Conservation (phyloP, 2,113 vertebrate genomes). For the Zosterops pallidus region DNA sequence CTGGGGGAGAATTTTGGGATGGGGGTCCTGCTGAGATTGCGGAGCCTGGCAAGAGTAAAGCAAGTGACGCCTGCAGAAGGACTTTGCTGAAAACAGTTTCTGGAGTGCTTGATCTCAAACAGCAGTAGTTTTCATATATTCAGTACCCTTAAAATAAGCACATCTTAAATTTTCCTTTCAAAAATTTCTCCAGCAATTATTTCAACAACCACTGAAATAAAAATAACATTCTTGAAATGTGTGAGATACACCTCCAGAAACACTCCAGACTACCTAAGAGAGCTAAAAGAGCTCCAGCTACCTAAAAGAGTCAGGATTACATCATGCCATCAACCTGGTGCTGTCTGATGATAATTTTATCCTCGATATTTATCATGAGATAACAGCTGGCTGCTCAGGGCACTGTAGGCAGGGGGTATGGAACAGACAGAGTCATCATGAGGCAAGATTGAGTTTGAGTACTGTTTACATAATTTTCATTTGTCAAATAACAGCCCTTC, state of each 20-base stretch:
- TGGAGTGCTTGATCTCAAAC: not conserved
- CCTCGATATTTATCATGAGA: constrained; percentile 1
- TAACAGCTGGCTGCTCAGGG: constrained; percentile 43
- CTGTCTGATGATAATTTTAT: constrained; percentile 39
- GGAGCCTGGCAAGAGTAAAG: not conserved
- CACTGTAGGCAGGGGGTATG: not conserved
- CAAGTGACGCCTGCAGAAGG: not conserved
- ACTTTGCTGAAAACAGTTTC: not conserved
- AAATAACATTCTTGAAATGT: not conserved
- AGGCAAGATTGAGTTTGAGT: constrained; percentile 41
- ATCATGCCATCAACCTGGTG: not conserved
- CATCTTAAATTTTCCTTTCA: not conserved
- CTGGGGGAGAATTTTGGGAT: not conserved
- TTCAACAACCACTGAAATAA: not conserved
- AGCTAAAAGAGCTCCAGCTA: not conserved
- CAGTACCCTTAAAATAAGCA: not conserved
- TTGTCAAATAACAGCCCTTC: constrained; percentile 49
- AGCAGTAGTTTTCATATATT: not conserved
- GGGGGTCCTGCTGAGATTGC: not conserved
- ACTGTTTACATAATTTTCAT: constrained; percentile 59
- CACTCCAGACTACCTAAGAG: not conserved
- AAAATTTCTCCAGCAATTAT: not conserved
- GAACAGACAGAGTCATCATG: constrained; percentile 33
- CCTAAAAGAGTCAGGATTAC: not conserved
- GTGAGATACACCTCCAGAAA: not conserved